Evolutionary conservation across 2,113 vertebrate genomes (phyloP).

Genomic region (Tor tambroides): DNA sequence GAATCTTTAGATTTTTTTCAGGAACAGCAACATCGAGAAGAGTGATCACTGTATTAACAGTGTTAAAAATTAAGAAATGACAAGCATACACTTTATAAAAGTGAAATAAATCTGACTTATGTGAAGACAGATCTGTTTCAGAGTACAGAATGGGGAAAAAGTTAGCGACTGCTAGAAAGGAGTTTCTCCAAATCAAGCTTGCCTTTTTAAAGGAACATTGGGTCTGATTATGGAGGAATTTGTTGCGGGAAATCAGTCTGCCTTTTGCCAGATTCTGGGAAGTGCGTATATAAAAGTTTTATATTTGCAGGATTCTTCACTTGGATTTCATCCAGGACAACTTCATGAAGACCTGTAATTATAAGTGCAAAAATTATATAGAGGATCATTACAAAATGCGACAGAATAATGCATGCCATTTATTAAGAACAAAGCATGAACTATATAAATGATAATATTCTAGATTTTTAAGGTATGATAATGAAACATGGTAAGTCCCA

Average conservation of each 20-base stretch:
- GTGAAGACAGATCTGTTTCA: neutral
- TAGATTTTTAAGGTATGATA: too few relatives aligned
- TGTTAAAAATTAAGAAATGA: neutral
- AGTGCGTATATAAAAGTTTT: neutral
- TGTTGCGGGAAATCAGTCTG: neutral
- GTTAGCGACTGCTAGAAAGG: neutral
- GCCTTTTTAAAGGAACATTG: neutral
- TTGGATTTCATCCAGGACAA: too few relatives aligned
- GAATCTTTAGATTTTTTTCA: neutral
- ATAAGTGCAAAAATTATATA: too few relatives aligned
- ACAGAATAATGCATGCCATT: too few relatives aligned
- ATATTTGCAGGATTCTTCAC: too few relatives aligned
- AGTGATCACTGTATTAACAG: neutral
- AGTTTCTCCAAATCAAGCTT: neutral
- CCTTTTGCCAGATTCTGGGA: neutral
- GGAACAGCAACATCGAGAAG: neutral
- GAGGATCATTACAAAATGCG: too few relatives aligned
- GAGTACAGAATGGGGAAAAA: neutral
- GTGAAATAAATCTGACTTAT: neutral
- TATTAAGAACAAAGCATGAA: too few relatives aligned
- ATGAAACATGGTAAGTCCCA: too few relatives aligned
- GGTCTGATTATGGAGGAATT: neutral
- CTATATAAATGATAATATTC: too few relatives aligned
- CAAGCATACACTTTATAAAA: constrained; percentile 13
- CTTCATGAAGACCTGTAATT: too few relatives aligned